Percentiles rank a stretch among this genome's conserved stretches.
Conservation (phyloP, 2,888 invertebrate species). For the Chironomus riparius region DNA sequence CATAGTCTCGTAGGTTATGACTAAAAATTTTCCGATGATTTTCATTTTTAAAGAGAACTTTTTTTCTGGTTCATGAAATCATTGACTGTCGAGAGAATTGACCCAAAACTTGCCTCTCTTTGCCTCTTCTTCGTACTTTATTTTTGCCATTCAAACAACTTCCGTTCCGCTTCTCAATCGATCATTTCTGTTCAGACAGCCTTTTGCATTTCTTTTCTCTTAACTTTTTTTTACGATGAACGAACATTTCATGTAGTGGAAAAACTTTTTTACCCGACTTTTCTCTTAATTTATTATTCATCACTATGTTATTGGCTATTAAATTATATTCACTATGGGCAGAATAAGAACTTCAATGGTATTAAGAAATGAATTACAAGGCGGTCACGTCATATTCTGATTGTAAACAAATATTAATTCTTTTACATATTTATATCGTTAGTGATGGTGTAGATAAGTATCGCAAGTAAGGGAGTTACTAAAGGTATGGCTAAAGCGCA, state of each 20-base stretch:
- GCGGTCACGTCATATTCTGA: background rate
- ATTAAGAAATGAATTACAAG: background rate
- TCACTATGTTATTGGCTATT: background rate
- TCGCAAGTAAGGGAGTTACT: too few relatives aligned
- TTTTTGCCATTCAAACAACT: too few relatives aligned
- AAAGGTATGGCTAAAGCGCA: too few relatives aligned
- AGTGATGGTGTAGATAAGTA: background rate
- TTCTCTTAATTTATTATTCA: background rate
- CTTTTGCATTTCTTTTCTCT: background rate
- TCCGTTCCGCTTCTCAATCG: too few relatives aligned
- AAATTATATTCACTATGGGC: background rate
- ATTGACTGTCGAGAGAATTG: background rate
- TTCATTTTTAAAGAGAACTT: background rate
- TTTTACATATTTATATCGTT: background rate
- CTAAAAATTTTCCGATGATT: too few relatives aligned
- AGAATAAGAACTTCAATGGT: background rate
- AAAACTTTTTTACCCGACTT: background rate
- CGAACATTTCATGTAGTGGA: background rate
- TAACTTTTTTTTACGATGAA: background rate
- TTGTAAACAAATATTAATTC: background rate
- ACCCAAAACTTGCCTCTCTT: background rate
- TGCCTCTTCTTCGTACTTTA: background rate
- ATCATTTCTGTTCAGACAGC: background rate
- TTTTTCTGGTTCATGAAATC: background rate
- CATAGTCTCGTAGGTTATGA: background rate